Evolutionary conservation across 2,797 vertebrate species (phyloP).

Genomic region (Psittacula echo): DNA sequence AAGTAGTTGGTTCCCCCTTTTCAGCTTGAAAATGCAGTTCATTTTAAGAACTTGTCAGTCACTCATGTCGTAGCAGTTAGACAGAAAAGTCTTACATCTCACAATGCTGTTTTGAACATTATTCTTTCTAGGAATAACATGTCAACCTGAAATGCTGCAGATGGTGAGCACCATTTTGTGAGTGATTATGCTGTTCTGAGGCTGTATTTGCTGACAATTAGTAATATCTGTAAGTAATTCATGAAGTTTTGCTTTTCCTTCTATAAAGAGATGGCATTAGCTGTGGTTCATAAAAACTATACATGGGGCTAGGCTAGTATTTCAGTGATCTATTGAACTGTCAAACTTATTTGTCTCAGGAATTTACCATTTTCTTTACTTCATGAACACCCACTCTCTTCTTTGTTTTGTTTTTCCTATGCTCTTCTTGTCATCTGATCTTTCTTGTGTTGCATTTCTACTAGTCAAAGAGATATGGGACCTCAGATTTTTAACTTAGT

Average conservation of each 20-base stretch:
- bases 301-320: background rate
- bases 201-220: background rate
- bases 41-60: background rate
- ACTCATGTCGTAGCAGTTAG: background rate
- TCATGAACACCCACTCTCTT: background rate
- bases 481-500: background rate
- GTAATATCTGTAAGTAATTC: background rate
- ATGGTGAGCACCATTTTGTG: background rate
- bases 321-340: background rate
- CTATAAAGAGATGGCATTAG: background rate
- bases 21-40: background rate
- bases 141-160: background rate
- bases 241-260: conserved; percentile 14
- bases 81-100: background rate
- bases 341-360: background rate
- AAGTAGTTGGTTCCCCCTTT: background rate
- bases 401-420: background rate
- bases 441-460: background rate
- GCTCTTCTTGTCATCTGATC: background rate
- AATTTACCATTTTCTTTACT: background rate
- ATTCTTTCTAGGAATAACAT: background rate
- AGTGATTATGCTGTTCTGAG: background rate
- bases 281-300: background rate
- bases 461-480: background rate
- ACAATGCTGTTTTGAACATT: background rate